Evolutionary conservation across 2,797 vertebrate species (phyloP).

Genomic region (Tinamus major): DNA sequence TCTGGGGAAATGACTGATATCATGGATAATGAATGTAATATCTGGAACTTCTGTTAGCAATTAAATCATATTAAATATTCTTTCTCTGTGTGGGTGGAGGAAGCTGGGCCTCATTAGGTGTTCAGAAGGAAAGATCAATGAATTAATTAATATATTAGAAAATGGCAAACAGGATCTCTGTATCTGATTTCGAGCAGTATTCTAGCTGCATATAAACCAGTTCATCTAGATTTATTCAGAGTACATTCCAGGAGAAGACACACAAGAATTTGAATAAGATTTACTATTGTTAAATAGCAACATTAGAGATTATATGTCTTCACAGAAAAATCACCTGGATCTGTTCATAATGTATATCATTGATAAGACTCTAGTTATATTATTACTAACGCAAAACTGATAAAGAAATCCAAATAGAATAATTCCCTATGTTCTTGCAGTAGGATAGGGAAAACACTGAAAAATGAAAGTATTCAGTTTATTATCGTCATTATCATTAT

Average conservation of each 20-base stretch:
- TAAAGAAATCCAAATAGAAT: not conserved
- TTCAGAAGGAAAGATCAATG: slow-evolving; percentile 30
- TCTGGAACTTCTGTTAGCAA: not conserved
- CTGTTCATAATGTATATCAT: not conserved
- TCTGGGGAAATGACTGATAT: slow-evolving; percentile 1
- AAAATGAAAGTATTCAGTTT: not conserved
- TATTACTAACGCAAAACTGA: not conserved
- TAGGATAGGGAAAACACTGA: not conserved
- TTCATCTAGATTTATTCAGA: not conserved
- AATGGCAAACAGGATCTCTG: slow-evolving; percentile 20
- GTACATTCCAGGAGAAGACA: not conserved
- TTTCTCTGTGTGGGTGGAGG: not conserved
- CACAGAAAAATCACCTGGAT: not conserved
- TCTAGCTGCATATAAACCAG: not conserved
- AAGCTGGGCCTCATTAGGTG: slow-evolving; percentile 23
- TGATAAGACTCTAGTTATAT: not conserved
- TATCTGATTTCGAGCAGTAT: not conserved
- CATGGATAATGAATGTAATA: slow-evolving; percentile 29
- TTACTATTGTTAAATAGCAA: not conserved
- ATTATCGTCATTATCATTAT: not conserved
- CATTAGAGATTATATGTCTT: not conserved
- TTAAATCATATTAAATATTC: slow-evolving; percentile 39
- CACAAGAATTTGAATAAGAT: not conserved
- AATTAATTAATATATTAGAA: slow-evolving; percentile 41
- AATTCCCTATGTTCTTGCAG: not conserved